phyloP scores from a whole-genome alignment of 2,797 vertebrate species.

The Poliocrania exsul region DNA sequence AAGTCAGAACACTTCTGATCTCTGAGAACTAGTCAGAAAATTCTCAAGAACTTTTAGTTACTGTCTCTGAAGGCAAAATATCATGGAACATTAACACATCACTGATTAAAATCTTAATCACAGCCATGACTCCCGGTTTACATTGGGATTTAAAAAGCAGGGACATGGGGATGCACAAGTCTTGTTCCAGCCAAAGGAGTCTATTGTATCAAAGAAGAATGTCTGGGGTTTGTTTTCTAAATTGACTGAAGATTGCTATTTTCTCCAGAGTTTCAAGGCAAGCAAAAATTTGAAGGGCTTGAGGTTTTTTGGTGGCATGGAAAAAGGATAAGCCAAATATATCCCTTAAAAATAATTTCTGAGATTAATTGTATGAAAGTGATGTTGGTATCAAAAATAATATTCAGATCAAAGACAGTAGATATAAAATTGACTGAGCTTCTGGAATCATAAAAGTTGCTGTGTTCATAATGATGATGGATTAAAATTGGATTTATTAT shows the following conservation, averaged over 20 bases:
- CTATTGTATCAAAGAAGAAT: not conserved
- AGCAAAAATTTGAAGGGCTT: not conserved
- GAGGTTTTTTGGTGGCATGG: not conserved
- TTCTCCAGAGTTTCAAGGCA: not conserved
- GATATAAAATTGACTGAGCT: not conserved
- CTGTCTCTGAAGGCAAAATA: not conserved
- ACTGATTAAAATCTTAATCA: not conserved
- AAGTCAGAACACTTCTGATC: not conserved
- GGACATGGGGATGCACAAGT: not conserved
- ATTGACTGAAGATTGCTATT: not conserved
- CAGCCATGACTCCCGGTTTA: not conserved
- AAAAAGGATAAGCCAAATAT: not conserved
- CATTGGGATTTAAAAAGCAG: not conserved
- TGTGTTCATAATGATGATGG: not conserved
- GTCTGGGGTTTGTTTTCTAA: fast-evolving
- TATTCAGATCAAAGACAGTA: not conserved
- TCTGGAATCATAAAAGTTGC: not conserved
- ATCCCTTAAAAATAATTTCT: not conserved
- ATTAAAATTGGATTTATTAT: not conserved
- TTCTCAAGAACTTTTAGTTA: not conserved
- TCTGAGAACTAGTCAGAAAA: not conserved
- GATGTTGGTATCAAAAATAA: not conserved
- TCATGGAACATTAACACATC: not conserved
- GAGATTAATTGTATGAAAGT: not conserved
- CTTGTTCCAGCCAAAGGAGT: not conserved